Evolutionary conservation across 2,888 invertebrate species (phyloP).

Genomic region (Macrophya alboannulata): DNA sequence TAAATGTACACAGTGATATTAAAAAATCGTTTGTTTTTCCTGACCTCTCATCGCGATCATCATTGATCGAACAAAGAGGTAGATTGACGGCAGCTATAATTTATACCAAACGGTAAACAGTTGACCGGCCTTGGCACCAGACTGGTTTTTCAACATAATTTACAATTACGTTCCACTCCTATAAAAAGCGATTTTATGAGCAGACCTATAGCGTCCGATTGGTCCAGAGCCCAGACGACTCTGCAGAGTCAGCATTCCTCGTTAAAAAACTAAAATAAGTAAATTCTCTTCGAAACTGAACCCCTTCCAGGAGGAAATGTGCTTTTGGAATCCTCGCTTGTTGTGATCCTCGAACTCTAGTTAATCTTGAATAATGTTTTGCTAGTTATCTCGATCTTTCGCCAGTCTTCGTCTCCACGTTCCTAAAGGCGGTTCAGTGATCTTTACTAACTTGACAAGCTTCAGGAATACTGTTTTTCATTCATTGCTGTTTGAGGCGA

Average conservation of each 20-base stretch:
- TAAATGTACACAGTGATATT: no score
- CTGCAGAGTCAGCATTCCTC: not conserved
- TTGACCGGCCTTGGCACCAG: not conserved
- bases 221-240: constrained; percentile 1
- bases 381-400: not conserved
- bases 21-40: not conserved
- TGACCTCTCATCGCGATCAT: not conserved
- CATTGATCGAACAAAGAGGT: not conserved
- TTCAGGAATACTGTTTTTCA: not conserved
- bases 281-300: not conserved
- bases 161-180: not conserved
- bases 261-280: not conserved
- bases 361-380: not conserved
- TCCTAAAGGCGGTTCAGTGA: not conserved
- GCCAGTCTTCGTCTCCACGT: constrained; percentile 1
- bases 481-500: not conserved
- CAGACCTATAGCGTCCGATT: not conserved
- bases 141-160: constrained; percentile 23
- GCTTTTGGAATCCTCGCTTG: not conserved
- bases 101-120: not conserved
- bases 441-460: not conserved
- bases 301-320: not conserved
- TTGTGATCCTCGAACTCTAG: not conserved
- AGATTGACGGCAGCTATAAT: not conserved
- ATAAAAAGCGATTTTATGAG: not conserved